Evolutionary conservation across 2,113 vertebrate species (phyloP), one percentile per base, ranked within the genome.

Genomic region (Microcebus jonahi): DNA sequence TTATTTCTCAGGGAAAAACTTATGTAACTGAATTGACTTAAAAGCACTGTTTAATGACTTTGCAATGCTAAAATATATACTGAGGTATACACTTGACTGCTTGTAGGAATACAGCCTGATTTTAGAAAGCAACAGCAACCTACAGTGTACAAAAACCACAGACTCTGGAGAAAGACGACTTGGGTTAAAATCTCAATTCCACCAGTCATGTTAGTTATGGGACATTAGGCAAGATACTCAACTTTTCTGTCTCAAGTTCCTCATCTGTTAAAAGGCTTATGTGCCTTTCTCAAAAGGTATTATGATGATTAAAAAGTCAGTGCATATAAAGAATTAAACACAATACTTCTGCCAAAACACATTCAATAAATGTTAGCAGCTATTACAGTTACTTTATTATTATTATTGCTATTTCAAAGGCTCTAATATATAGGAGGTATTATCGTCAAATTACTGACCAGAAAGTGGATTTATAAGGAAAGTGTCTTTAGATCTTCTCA

Each of bases 1-100:
- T 84, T 93, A 95, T 25, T 85, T 81, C 63, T 90, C 79, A 76
- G 36, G 21, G 23, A 61, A 53, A 96, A 93, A 61, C 5, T 27
- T 63, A 5, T 45, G 12, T 75, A 71, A 86, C 3, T 86, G 42
- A 86, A 91, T 1, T 68, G 57, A 85, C 14, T 57, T 70, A 55
- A 81, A 84, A 89, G 86, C 31, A 79, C 7, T 61, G 17, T 36
- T 86, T 21, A 67, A 39, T 67, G n/a, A 80, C n/a, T 50, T 5
- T 50, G 42, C 21, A 53, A 77, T 71, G 14, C 29, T 86, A 82
- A 86, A 83, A 83, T 73, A 73, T 10, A 75, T 23, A 53, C 13
- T 84, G 39, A 91, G 50, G 5, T 29, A 83, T 29, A 25, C 3
- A 45, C 71, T 7, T 79, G 80, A 67, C 63, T 85, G 76, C 36